Percentiles rank a stretch among this genome's conserved stretches.
Conservation (phyloP, 2,888 invertebrate species). For the Hartigia nigra region DNA sequence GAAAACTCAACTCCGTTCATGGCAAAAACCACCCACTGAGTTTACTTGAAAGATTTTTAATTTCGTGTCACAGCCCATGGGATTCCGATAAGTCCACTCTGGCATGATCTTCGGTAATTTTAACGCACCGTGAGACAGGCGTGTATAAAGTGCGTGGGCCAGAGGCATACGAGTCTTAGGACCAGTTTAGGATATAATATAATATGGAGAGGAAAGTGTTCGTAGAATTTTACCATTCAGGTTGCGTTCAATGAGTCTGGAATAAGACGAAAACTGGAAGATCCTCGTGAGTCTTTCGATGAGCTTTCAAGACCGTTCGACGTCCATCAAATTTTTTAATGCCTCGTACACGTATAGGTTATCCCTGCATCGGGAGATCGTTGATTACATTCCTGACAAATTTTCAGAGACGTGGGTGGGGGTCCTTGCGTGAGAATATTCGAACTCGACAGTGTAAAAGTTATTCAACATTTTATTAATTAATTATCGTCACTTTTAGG, state of each 20-base stretch:
- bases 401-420: neutral
- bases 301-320: neutral
- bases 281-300: neutral
- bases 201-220: neutral
- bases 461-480: neutral
- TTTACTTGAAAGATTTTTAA: neutral
- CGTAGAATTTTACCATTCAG: neutral
- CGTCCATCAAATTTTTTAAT: neutral
- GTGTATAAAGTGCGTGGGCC: neutral
- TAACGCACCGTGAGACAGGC: neutral
- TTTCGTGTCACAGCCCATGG: neutral
- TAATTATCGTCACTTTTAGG: neutral
- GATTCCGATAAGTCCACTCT: neutral
- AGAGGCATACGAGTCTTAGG: neutral
- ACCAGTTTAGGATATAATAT: neutral
- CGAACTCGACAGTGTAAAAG: neutral
- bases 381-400: slow-evolving; percentile 3
- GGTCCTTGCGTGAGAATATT: neutral
- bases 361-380: neutral
- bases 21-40: neutral
- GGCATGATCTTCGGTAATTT: neutral
- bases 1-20: neutral
- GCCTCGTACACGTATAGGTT: neutral
- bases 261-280: neutral
- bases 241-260: neutral